Evolutionary conservation across 1,140 invertebrate genomes (phyloP), one percentile per base, ranked within the genome.

Genomic region (Atta cephalotes): DNA sequence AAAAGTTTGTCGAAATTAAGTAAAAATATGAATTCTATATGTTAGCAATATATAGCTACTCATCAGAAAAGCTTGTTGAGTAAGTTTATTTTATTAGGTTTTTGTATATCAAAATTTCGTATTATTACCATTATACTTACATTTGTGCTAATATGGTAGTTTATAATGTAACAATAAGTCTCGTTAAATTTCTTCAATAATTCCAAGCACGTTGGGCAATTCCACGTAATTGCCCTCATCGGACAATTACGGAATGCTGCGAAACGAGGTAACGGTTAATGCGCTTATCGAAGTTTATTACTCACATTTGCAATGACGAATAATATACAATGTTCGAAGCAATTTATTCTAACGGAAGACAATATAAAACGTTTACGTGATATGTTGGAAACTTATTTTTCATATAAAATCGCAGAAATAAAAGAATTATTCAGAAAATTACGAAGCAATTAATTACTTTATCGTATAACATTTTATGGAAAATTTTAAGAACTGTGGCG

Each of bases 231-330:
- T 82, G 56, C 80, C 56, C 68, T 74, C 53, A 35, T 74, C 53
- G 25, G 14, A 72, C 68, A 82, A 82, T 82, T 82, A 74, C 53
- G 80, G 56, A 82, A 74, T 82, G 39, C 45, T 82, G 65, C 65
- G 31, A 28, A 81, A 82, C 80, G 68, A 74, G 56, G 35, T 82
- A 74, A 74, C 21, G 79, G 79, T 81, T 82, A 82, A 82, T 60
- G 39, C 53, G n/a, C 72, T 72, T 74, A 82, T 74, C 68, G 53
- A 82, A 74, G 80, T 82, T 82, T 82, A 74, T 82, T 82, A 74
- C 53, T 72, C 53, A 79, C 39, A 49, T 74, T 82, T 49, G 68
- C 56, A 66, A 82, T 82, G 80, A 81, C 31, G 78, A 82, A 74
- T 82, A 82, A 82, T 62, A 18, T 39, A 82, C 66, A 39, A 45